Base-by-base conservation (phyloP, 2,888 invertebrate species). In the Urechis unicinctus region DNA sequence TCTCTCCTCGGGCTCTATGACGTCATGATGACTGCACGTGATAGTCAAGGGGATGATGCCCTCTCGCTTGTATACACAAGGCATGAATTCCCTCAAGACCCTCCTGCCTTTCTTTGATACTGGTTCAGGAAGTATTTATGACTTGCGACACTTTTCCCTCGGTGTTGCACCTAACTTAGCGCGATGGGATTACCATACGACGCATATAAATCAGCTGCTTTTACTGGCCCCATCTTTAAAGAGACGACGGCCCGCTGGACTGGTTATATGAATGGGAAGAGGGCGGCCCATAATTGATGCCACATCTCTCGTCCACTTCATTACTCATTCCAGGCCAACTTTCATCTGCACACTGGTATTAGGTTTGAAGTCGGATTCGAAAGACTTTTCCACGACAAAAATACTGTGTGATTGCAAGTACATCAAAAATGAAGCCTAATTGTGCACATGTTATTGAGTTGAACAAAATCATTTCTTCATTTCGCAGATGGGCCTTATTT, bases 171-270 rank as follows among this genome's bases (percentile, higher is more conserved):
- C 81, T 1, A 98, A 98, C 78, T 82, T 96, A 60, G 98, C 98
- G 0, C 82, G 98, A 55, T 96, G 97, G 94, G 98, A 98, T 76
- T 98, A 98, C 78, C 98, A 98, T 80, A 91, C 94, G 0, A 95
- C 96, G 0, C 98, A 99, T 77, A 88, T 98, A 26, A 96, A 95
- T 81, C 95, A 98, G 74, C 70, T 84, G 50, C 72, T 81, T 53
- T 82, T 95, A 61, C 84, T 97, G 61, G 87, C 88, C 86, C 88
- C 0, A 81, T 94, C 55, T 84, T 94, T 50, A 82, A 86, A 21
- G 84, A 85, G 53, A 92, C 92, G 0, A 94, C 93, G 0, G 87
- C 88, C 68, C 80, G 96, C 53, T 96, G 96, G 96, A 88, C 90
- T 68, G 88, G 88, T 1, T 96, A 96, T 71, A 93, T 94, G 90